Conservation (phyloP, 2,113 vertebrate genomes). For the Ellobius talpinus region DNA sequence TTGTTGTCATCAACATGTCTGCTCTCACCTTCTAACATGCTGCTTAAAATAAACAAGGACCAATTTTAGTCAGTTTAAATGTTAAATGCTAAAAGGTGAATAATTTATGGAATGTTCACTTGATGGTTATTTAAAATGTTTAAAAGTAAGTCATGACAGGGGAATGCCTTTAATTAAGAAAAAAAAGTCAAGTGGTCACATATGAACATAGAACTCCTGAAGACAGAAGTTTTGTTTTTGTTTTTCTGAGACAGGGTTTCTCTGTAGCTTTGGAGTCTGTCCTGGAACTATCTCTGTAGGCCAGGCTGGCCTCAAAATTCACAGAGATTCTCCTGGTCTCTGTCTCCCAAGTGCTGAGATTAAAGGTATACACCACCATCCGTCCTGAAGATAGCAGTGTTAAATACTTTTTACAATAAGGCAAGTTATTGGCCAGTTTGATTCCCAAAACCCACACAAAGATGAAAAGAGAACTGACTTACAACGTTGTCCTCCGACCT, state of each 20-base stretch:
- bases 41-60: conserved; percentile 34
- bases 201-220: neutral
- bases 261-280: too few species aligned
- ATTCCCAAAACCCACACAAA: neutral
- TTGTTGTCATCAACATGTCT: neutral
- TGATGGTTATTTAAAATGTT: conserved; percentile 5
- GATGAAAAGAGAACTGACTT: neutral
- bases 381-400: neutral
- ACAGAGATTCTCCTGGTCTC: too few species aligned
- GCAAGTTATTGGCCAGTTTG: neutral
- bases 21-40: neutral
- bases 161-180: neutral
- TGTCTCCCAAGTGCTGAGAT: too few species aligned
- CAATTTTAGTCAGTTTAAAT: neutral
- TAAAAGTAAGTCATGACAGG: neutral
- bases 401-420: neutral
- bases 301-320: too few species aligned
- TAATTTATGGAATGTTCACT: neutral
- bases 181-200: conserved; percentile 4
- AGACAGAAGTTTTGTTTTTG: neutral
- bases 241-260: too few species aligned
- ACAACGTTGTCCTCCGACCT: neutral
- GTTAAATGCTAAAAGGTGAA: neutral
- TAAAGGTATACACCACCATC: too few species aligned
- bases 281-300: too few species aligned